phyloP scores from a whole-genome alignment of 2,888 invertebrate species.

The Apamea anceps region DNA sequence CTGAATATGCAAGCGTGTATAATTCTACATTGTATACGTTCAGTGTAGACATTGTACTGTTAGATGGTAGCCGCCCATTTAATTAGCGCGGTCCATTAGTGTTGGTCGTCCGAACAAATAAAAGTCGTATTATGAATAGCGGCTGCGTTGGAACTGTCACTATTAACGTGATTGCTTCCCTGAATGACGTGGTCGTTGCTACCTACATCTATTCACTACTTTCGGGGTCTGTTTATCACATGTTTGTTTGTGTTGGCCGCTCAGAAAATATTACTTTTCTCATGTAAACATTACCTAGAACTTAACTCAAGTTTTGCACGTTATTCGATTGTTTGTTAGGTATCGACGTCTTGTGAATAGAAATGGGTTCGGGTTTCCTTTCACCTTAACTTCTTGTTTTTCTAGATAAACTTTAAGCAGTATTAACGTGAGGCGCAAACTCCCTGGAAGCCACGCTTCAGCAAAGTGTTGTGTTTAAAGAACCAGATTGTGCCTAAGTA shows the following conservation, averaged over 20 bases:
- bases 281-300: conserved; percentile 51
- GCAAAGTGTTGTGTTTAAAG: conserved; percentile 57
- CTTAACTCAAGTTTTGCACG: conserved; percentile 52
- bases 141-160: conserved; percentile 65
- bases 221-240: conserved; percentile 52
- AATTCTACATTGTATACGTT: conserved; percentile 50
- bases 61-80: conserved; percentile 77
- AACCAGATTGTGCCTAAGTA: conserved; percentile 54
- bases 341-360: conserved; percentile 44
- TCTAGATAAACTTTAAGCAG: conserved; percentile 45
- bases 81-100: conserved; percentile 83
- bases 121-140: conserved; percentile 79
- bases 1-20: conserved; percentile 71
- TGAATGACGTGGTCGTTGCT: conserved; percentile 58
- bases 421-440: conserved; percentile 37
- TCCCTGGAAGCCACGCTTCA: conserved; percentile 24
- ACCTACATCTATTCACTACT: conserved; percentile 39
- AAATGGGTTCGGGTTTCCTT: conserved; percentile 41
- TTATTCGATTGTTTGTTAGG: conserved; percentile 62
- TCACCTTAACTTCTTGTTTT: conserved; percentile 48
- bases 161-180: conserved; percentile 71
- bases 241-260: conserved; percentile 57
- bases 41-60: conserved; percentile 57
- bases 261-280: conserved; percentile 55
- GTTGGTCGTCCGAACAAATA: conserved; percentile 75